Evolutionary conservation across 37 sponge, comb jelly and placozoan genomes (phyloP), one percentile per base, ranked within the genome.

Genomic region (Aplysina aerophoba): DNA sequence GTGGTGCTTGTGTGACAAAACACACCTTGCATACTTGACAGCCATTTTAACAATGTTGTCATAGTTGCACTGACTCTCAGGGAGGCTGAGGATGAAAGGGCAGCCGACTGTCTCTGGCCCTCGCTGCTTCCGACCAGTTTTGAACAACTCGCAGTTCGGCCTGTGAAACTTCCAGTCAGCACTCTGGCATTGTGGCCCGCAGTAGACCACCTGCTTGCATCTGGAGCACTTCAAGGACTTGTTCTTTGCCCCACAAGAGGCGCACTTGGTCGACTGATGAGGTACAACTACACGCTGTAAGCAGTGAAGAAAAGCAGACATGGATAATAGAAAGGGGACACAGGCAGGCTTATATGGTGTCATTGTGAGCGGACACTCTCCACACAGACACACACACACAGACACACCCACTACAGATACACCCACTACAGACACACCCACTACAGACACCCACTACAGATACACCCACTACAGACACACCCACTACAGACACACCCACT

Each of bases 81-180:
- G 95, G 5, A 94, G 86, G 63, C 92, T 91, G 85, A 94, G 61
- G 20, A 94, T 83, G 66, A 94, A 94, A 17, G 96, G 96, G 16
- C 92, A 79, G 1, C 91, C 93, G 35, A 90, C 65, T 4, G 89
- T 69, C 37, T 30, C n/a, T 0, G 88, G 87, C 0, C 53, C 71
- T 4, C 61, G 44, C 55, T 24, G 41, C 78, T 75, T 75, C 21
- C 59, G 58, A 1, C 83, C 86, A 5, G 22, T 25, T 15, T 78
- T 79, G 78, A 39, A 75, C 24, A 6, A 24, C 37, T 17, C 27
- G 84, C 93, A 93, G 40, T 73, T 54, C 33, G 53, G 20, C 64
- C 57, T 87, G 82, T 93, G 93, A 0, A 17, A 59, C 1, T 4
- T 35, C 94, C 94, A 94, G 44, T 94, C 91, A 14, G 25, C 68